phyloP scores from a whole-genome alignment of 1,140 invertebrate genomes.

The Drosophila simulans region DNA sequence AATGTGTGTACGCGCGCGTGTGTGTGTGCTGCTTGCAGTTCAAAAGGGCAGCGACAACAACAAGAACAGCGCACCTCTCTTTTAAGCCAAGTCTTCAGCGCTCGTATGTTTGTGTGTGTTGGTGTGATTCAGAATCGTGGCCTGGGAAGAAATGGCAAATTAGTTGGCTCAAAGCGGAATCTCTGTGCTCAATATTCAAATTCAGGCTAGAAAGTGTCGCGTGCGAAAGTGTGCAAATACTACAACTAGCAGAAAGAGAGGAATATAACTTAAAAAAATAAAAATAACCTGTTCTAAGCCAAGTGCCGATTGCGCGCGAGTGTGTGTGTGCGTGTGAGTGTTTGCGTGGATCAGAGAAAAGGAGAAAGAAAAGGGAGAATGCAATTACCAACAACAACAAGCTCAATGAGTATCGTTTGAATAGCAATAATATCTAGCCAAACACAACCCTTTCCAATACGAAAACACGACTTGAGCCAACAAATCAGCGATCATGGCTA shows the following conservation, averaged over 20 bases:
- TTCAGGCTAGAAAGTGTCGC: conserved; percentile 79
- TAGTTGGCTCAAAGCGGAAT: conserved; percentile 60
- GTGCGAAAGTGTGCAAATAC: conserved; percentile 77
- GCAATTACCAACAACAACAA: conserved; percentile 44
- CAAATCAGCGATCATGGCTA: conserved; percentile 67
- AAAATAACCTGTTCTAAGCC: conserved; percentile 70
- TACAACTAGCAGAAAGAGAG: conserved; percentile 37
- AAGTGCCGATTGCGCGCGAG: conserved; percentile 53
- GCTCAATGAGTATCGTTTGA: conserved; percentile 34
- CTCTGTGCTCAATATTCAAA: conserved; percentile 72
- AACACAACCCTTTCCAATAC: conserved; percentile 61
- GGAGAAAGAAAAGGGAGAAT: conserved; percentile 30
- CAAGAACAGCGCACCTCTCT: conserved; percentile 14
- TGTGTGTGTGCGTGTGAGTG: conserved; percentile 4
- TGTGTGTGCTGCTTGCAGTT: conserved; percentile 44
- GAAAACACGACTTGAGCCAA: conserved; percentile 29
- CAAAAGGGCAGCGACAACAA: conserved; percentile 33
- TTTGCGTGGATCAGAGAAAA: conserved; percentile 18
- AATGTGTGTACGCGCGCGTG: conserved; percentile 39
- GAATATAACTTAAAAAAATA: conserved; percentile 14
- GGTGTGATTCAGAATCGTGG: conserved; percentile 37
- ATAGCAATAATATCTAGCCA: conserved; percentile 19
- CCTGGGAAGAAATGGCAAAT: conserved; percentile 40
- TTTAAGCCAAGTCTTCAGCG: conserved; percentile 36
- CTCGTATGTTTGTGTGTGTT: conserved; percentile 10